Percentiles rank a stretch among this genome's conserved stretches.
These are phyloP conservation scores for Tragelaphus oryx DNA, from an alignment of 2,797 vertebrate genomes.

Conservation along the genomic window DNA sequence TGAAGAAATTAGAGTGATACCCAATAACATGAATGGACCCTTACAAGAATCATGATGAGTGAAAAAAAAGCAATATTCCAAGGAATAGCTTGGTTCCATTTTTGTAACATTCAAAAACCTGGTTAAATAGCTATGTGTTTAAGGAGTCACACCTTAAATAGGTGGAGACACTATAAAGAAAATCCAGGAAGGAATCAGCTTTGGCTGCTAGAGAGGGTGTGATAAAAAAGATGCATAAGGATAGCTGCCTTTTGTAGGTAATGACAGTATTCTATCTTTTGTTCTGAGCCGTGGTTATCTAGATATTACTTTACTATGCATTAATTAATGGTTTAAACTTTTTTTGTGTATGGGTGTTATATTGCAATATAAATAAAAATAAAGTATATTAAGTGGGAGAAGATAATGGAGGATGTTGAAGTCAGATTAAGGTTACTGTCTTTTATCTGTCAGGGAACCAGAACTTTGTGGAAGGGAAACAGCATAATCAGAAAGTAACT, in stretches of 20 bases:
- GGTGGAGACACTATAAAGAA: neutral
- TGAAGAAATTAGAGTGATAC: neutral
- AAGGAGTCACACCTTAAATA: neutral
- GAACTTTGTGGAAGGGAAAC: neutral
- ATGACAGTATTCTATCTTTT: neutral
- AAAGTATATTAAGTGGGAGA: neutral
- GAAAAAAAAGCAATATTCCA: neutral
- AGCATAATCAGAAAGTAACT: neutral
- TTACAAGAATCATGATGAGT: neutral
- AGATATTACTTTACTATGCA: neutral
- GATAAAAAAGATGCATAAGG: neutral
- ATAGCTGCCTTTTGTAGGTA: neutral
- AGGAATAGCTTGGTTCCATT: neutral
- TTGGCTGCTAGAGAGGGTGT: neutral
- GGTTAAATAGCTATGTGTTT: neutral
- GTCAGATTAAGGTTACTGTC: neutral
- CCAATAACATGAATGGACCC: neutral
- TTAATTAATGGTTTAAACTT: neutral
- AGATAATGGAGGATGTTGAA: neutral
- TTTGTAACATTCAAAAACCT: neutral
- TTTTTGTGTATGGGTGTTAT: neutral
- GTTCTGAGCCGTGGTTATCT: neutral
- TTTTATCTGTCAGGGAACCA: neutral
- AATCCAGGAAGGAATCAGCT: neutral
- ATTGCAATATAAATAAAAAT: neutral